These are phyloP conservation scores for Brachyptera putata DNA, from an alignment of 2,888 invertebrate genomes.

Conservation along the genomic window DNA sequence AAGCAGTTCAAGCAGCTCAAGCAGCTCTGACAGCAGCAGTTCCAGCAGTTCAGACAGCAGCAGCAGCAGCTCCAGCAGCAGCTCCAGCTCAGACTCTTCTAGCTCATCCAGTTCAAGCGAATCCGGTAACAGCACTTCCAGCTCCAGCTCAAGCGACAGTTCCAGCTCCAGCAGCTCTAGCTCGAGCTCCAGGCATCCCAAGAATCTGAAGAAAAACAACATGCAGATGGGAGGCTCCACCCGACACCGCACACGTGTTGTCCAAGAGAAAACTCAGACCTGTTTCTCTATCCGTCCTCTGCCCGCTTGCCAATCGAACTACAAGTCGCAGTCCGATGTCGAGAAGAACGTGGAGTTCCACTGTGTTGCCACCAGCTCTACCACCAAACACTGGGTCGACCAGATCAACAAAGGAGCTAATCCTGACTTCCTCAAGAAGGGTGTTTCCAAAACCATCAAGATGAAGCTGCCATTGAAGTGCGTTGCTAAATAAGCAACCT, in stretches of 20 bases:
- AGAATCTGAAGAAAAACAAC: neutral
- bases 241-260: conserved; percentile 26
- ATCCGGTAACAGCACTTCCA: too few relatives aligned
- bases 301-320: conserved; percentile 52
- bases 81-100: neutral
- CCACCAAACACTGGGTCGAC: conserved; percentile 38
- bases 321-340: conserved; percentile 46
- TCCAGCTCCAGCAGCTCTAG: conserved; percentile 18
- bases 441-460: conserved; percentile 40
- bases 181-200: neutral
- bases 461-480: conserved; percentile 42
- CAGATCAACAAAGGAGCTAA: conserved; percentile 48
- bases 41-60: conserved; percentile 32
- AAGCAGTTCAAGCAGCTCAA: conserved; percentile 40
- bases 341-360: conserved; percentile 49
- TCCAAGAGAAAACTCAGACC: conserved; percentile 47
- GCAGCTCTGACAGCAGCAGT: conserved; percentile 42
- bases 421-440: conserved; percentile 49
- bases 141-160: too few relatives aligned
- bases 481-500: conserved; percentile 3
- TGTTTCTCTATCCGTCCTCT: conserved; percentile 59
- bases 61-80: conserved; percentile 20
- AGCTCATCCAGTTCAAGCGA: neutral
- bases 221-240: conserved; percentile 33
- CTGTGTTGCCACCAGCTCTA: conserved; percentile 41